A percentile compares a stretch with the other conserved stretches of the same genome.
Conservation (phyloP, 2,888 invertebrate genomes). For the Sminthurides aquaticus region DNA sequence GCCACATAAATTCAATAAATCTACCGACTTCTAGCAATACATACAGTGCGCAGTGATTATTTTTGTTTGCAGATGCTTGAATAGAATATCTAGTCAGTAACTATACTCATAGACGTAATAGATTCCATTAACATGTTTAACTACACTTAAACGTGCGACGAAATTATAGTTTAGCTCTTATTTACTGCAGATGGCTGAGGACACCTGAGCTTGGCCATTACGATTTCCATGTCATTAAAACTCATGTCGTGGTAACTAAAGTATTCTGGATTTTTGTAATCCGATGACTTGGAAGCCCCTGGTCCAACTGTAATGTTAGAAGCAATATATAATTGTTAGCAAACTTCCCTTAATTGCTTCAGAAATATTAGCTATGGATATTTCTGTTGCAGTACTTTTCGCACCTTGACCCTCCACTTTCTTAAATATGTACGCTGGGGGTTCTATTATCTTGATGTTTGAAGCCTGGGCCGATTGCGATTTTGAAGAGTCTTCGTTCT, state of each 20-base stretch:
- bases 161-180: too few species aligned
- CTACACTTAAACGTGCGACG: too few species aligned
- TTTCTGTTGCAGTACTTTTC: too few species aligned
- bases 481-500: not conserved
- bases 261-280: conserved; percentile 83
- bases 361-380: not conserved
- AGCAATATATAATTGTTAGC: not conserved
- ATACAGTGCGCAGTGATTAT: too few species aligned
- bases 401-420: conserved; percentile 29
- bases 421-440: conserved; percentile 35
- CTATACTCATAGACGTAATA: too few species aligned
- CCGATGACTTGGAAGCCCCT: conserved; percentile 62
- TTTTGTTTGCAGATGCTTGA: too few species aligned
- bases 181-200: conserved; percentile 68
- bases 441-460: conserved; percentile 27
- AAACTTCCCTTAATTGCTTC: too few species aligned
- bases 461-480: not conserved
- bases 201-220: conserved; percentile 69
- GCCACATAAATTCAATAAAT: too few species aligned
- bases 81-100: too few species aligned
- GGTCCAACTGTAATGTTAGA: conserved; percentile 55
- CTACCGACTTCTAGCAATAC: too few species aligned
- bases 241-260: conserved; percentile 68
- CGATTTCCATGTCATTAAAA: conserved; percentile 76
- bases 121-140: too few species aligned